Conservation (phyloP, 37 sponge, comb jelly and placozoan species). For the Eunapius fragilis region DNA sequence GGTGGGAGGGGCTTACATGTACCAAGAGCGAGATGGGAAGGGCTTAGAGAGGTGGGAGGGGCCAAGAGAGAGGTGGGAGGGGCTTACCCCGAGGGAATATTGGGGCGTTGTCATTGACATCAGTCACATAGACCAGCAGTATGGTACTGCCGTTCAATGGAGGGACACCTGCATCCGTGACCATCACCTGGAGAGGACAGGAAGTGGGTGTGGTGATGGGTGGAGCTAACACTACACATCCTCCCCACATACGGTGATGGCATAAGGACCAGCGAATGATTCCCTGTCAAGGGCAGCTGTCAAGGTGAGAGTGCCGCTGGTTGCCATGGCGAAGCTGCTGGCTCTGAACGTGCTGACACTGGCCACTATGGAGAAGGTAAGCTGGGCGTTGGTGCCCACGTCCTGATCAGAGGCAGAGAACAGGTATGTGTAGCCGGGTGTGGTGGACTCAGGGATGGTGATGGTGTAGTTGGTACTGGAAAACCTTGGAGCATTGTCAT, state of each 20-base stretch:
- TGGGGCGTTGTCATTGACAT: slow-evolving; percentile 51
- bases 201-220: neutral
- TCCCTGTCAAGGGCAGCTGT: slow-evolving; percentile 47
- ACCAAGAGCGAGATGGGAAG: neutral
- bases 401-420: slow-evolving; percentile 34
- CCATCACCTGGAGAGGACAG: slow-evolving; percentile 21
- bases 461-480: slow-evolving; percentile 7
- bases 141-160: slow-evolving; percentile 5
- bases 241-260: slow-evolving; percentile 23
- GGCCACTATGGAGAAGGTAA: slow-evolving; percentile 15
- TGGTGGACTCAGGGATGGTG: slow-evolving; percentile 26
- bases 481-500: slow-evolving; percentile 42
- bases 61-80: neutral
- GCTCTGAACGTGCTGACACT: neutral
- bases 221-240: neutral
- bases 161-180: slow-evolving; percentile 25
- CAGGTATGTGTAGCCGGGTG: neutral
- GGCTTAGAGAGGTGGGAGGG: neutral
- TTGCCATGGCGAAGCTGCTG: neutral
- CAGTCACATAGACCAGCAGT: slow-evolving; percentile 24
- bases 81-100: slow-evolving; percentile 14
- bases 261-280: slow-evolving; percentile 14
- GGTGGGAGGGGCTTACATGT: neutral
- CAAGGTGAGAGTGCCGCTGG: slow-evolving; percentile 5
- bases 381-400: slow-evolving; percentile 1